phyloP scores from a whole-genome alignment of 1,140 invertebrate species.

The Drosophila truncata region DNA sequence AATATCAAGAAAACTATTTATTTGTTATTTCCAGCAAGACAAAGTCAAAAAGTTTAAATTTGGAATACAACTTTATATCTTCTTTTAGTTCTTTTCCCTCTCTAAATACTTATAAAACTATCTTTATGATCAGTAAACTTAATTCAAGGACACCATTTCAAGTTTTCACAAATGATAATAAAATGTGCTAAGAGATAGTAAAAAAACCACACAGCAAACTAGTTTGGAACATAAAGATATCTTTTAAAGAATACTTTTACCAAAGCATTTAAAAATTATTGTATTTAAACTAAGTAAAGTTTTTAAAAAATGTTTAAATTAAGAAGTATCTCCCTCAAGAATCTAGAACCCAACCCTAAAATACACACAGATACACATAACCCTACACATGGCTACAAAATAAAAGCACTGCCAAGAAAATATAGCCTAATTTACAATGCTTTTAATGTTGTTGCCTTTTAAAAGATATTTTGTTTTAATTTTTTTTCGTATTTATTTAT shows the following conservation, averaged over 20 bases:
- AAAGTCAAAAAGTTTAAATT: neutral
- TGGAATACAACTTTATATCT: neutral
- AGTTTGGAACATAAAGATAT: neutral
- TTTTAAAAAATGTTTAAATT: neutral
- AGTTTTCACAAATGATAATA: neutral
- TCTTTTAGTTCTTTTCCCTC: neutral
- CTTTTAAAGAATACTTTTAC: neutral
- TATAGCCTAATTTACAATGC: slow-evolving; percentile 20
- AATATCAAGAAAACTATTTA: neutral
- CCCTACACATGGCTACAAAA: slow-evolving; percentile 33
- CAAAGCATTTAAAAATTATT: neutral
- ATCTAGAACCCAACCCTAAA: neutral
- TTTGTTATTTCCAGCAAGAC: neutral
- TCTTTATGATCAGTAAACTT: slow-evolving; percentile 12
- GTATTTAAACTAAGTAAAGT: neutral
- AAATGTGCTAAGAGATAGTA: no score
- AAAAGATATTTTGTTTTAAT: neutral
- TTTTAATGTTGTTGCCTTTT: slow-evolving; percentile 28
- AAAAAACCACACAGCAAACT: no score
- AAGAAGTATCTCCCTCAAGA: neutral
- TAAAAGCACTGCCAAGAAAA: slow-evolving; percentile 25
- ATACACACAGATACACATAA: slow-evolving; percentile 23
- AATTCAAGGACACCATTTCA: neutral
- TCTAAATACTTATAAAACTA: neutral
- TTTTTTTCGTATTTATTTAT: slow-evolving; percentile 2